A percentile compares a stretch with the other conserved stretches of the same genome.
phyloP scores from a whole-genome alignment of 2,888 invertebrate species.

The Volucella bombylans region DNA sequence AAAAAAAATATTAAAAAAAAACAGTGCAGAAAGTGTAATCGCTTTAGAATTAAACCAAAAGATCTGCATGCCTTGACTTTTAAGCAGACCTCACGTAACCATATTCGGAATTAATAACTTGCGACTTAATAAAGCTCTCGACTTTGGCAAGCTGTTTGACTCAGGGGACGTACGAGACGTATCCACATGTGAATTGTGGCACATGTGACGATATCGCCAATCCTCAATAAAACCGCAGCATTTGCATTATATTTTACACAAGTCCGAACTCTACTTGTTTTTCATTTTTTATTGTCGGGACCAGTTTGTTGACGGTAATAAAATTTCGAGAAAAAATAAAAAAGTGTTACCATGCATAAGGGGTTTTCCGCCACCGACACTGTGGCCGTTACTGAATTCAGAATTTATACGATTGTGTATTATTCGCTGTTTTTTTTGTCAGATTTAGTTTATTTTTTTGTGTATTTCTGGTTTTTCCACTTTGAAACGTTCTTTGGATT shows the following conservation, averaged over 20 bases:
- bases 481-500: constrained; percentile 21
- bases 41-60: constrained; percentile 61
- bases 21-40: constrained; percentile 53
- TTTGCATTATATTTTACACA: constrained; percentile 22
- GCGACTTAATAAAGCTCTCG: background rate
- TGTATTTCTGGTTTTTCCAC: constrained; percentile 15
- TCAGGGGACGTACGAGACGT: constrained; percentile 11
- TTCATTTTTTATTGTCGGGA: background rate
- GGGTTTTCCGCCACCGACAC: background rate
- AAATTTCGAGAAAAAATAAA: background rate
- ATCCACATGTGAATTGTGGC: constrained; percentile 9
- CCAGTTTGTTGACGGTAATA: background rate
- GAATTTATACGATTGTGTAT: background rate
- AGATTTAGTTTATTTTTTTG: background rate
- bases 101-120: constrained; percentile 20
- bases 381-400: too few relatives aligned
- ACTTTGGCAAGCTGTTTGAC: constrained; percentile 8
- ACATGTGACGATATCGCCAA: background rate
- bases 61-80: constrained; percentile 39
- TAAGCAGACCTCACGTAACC: constrained; percentile 12
- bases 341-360: background rate
- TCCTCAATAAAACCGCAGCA: constrained; percentile 6
- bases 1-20: constrained; percentile 6
- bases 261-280: background rate
- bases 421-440: background rate